Conservation (phyloP, 2,797 vertebrate species). For the Peromyscus melanophrys region DNA sequence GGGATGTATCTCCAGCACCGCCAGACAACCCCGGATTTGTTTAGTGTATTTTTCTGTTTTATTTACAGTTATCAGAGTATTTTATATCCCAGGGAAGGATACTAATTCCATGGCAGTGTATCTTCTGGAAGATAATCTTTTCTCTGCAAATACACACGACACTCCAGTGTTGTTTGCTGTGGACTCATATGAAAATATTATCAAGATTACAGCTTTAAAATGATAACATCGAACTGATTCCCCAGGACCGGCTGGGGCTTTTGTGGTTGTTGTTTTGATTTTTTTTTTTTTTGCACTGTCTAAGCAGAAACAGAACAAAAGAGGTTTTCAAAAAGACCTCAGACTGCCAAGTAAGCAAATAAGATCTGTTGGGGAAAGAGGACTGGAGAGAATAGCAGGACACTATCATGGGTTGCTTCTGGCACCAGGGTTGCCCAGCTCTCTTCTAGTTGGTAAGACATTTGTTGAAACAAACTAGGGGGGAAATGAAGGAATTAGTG, state of each 20-base stretch:
- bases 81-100: conserved; percentile 4
- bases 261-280: not conserved
- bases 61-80: conserved; percentile 59
- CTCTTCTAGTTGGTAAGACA: conserved; percentile 25
- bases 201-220: conserved; percentile 35
- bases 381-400: not conserved
- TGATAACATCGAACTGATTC: not conserved
- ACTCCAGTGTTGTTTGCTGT: not conserved
- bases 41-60: conserved; percentile 66
- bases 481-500: conserved; percentile 31
- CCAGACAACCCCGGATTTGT: not conserved
- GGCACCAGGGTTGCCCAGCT: not conserved
- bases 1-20: not conserved
- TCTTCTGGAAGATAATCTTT: conserved; percentile 31
- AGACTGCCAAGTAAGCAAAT: not conserved
- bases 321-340: conserved; percentile 49
- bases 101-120: not conserved
- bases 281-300: not conserved
- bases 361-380: not conserved
- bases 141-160: not conserved
- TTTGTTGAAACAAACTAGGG: conserved; percentile 35
- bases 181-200: conserved; percentile 12
- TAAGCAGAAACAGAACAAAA: conserved; percentile 69
- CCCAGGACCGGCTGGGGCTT: not conserved
- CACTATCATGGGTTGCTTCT: not conserved